These are phyloP conservation scores for Gobio occitaniae DNA, from an alignment of 2,797 vertebrate species.

Conservation along the genomic window DNA sequence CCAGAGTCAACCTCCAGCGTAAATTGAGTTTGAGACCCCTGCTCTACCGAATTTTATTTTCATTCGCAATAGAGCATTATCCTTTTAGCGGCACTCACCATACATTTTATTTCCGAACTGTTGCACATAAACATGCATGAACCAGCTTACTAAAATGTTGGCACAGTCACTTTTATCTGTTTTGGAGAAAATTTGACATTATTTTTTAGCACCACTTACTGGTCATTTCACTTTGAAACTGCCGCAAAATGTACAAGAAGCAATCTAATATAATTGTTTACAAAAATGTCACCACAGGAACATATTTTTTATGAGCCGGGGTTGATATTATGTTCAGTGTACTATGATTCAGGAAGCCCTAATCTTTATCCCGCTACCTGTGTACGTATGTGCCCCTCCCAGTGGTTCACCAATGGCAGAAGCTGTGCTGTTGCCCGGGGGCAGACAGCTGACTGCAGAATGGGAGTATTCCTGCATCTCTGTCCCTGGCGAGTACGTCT, in stretches of 20 bases:
- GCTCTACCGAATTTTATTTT: background rate
- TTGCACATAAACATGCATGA: background rate
- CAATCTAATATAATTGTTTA: background rate
- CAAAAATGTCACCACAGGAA: background rate
- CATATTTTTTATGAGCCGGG: background rate
- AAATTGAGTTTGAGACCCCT: too few species aligned
- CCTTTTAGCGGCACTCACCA: background rate
- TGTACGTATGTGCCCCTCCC: constrained; percentile 72
- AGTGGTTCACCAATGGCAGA: constrained; percentile 65
- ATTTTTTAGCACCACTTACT: background rate
- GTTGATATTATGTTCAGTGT: background rate
- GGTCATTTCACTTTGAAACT: background rate
- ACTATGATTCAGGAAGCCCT: background rate
- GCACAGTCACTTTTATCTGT: background rate
- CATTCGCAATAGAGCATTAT: background rate
- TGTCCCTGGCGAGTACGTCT: constrained; percentile 62
- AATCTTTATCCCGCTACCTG: constrained; percentile 72
- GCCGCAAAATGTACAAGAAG: background rate
- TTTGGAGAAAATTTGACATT: background rate
- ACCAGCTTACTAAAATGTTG: background rate
- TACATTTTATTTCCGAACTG: background rate
- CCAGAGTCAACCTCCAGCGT: too few species aligned
- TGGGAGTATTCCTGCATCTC: constrained; percentile 78
- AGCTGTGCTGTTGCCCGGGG: constrained; percentile 69
- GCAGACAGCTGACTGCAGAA: constrained; percentile 76